Base-by-base conservation (phyloP, 2,113 vertebrate genomes). In the Leuciscus idus region DNA sequence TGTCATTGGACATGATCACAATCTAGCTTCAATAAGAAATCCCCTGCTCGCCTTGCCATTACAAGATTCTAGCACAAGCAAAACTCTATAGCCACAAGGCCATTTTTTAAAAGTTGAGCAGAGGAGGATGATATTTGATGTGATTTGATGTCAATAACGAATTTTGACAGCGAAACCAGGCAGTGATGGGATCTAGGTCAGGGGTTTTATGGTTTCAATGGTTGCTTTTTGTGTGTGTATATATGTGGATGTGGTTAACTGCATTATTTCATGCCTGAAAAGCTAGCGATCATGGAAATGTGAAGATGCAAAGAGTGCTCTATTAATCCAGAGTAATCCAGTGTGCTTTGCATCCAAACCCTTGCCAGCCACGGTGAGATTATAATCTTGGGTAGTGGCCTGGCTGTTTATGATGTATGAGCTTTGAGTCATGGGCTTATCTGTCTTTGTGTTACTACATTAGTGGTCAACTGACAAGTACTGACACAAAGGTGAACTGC, bases 241-340 rank as follows among this genome's bases (percentile, higher is more conserved):
- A 36, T 70, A 61, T 59, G 52, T 59, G 43, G 13, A 12, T 64
- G 79, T 87, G 72, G 50, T 59, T 52, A 88, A 78, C 57, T 15
- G 46, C 39, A 85, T 91, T 66, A n/a, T 87, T 88, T 93, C 86
- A 89, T 83, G 82, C 64, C 85, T 87, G 87, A 88, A 88, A 82
- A 82, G 72, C 48, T 77, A 75, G 68, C 83, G 70, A 91, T 87
- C 80, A 74, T 59, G 39, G 80, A 89, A 89, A 91, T 89, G 81
- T 88, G 55, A 88, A 89, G 50, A 90, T 78, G 87, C 64, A 89
- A 88, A 89, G 84, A 89, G 28, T 73, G 83, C 88, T 19, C 0
- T 26, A 89, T 85, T 93, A 91, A 94, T 94, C 91, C 89, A 75
- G n/a, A 80, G 64, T 92, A 92, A 93, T 93, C 92, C 84, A 36